Evolutionary conservation across 2,797 vertebrate genomes (phyloP), one percentile per base, ranked within the genome.

Genomic region (Sardinella longiceps): DNA sequence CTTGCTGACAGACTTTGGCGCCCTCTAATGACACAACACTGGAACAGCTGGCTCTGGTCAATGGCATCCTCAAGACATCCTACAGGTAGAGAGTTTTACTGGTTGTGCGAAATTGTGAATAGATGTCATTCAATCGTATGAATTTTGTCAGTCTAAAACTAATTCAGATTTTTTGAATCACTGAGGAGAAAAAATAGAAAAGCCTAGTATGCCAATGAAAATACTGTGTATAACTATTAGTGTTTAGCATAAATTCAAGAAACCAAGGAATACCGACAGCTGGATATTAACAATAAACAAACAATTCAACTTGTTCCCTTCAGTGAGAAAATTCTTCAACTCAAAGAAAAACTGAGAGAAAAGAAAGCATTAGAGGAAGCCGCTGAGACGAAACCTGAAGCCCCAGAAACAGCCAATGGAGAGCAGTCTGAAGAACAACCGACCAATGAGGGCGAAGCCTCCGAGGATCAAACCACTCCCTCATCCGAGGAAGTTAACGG

Each of bases 31-130:
- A 96, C 0, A 93, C 91, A 1, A 88, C 91, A 77, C 89, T 96
- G 91, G 95, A 97, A 86, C 96, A 96, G 90, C 90, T 97, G 87
- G 94, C 93, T 87, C 90, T 97, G 84, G 84, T 95, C 60, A 95
- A 95, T 15, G 95, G 95, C 70, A 95, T 97, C 90, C 92, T 91
- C 85, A 93, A 86, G 81, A 90, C 94, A 28, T 89, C 92, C 87
- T 86, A 93, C 66, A 95, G 94, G 96, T 97, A 43, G 37, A 18
- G 5, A 23, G 18, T n/a, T 53, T 4, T 46, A 46, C 10, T 46
- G 46, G 46, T 46, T 46, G 10, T 3, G 46, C 4, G 46, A 3
- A 4, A 46, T 46, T 46, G 5, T 46, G 1, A 46, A 11, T 46
- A 46, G 46, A 43, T 43, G 39, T 43, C 39, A 46, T 46, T 46